These are phyloP conservation scores for Emydocephalus ijimae DNA, from an alignment of 2,113 vertebrate genomes.

Conservation along the genomic window DNA sequence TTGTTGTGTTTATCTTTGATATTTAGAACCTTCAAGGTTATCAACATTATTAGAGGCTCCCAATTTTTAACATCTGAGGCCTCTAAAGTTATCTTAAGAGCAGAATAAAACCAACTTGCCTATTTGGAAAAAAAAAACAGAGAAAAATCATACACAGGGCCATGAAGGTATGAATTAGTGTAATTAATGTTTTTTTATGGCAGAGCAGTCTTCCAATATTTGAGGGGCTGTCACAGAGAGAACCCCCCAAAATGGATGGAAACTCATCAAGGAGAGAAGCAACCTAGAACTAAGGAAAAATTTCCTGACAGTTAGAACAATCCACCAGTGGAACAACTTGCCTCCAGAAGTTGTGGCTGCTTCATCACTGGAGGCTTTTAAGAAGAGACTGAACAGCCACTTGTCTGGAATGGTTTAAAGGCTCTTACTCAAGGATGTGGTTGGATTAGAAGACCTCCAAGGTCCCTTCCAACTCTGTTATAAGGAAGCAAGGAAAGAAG, in stretches of 20 bases:
- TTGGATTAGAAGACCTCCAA: too few species aligned
- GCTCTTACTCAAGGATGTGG: too few species aligned
- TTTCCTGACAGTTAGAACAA: too few species aligned
- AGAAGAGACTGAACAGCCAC: too few species aligned
- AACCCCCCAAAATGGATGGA: too few species aligned
- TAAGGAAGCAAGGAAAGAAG: too few species aligned
- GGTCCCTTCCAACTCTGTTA: too few species aligned
- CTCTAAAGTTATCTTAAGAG: neutral
- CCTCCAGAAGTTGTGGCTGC: too few species aligned
- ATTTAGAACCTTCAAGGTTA: neutral
- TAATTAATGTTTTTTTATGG: neutral
- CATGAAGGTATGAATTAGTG: neutral
- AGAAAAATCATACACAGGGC: neutral
- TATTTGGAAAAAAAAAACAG: neutral
- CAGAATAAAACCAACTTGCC: neutral
- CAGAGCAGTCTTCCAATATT: neutral
- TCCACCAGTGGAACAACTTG: accelerated
- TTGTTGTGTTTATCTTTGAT: neutral
- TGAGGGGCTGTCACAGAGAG: neutral
- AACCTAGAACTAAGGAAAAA: too few species aligned
- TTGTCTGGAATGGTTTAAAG: too few species aligned
- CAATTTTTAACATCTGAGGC: neutral
- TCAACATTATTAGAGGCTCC: neutral
- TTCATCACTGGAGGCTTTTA: too few species aligned
- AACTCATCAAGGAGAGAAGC: too few species aligned